These are phyloP conservation scores for Drosophila atroscutellata DNA, from an alignment of 2,888 invertebrate species.

Conservation along the genomic window DNA sequence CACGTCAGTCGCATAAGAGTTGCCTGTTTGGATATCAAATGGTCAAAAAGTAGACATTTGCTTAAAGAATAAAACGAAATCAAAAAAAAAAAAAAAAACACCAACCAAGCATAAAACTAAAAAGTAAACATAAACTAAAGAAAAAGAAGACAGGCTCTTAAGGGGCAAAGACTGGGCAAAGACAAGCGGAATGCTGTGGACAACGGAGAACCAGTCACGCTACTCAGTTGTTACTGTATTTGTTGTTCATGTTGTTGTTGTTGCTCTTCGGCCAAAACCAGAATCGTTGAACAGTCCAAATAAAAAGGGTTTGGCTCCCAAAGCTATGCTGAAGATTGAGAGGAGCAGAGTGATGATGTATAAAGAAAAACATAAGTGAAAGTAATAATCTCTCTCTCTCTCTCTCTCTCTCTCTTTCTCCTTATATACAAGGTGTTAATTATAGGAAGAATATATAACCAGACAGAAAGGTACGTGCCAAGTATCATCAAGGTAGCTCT, in stretches of 20 bases:
- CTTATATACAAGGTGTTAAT: too few species aligned
- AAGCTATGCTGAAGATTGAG: conserved; percentile 12
- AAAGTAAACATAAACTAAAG: conserved; percentile 2
- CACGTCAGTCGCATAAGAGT: conserved; percentile 76
- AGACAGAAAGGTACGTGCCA: too few species aligned
- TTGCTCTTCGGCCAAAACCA: conserved; percentile 27
- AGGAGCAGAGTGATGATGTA: background rate
- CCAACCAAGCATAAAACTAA: conserved; percentile 27
- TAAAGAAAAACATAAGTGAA: background rate
- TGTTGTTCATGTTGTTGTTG: conserved; percentile 9
- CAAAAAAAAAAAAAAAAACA: conserved; percentile 19
- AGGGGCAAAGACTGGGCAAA: background rate
- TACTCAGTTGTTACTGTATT: conserved; percentile 5
- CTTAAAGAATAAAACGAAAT: conserved; percentile 51
- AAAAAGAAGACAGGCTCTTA: background rate
- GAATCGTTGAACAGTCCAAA: conserved; percentile 14
- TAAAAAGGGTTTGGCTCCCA: conserved; percentile 17
- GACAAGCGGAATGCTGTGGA: conserved; percentile 13
- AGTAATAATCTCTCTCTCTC: background rate
- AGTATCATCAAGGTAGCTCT: too few species aligned
- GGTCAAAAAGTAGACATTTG: conserved; percentile 79
- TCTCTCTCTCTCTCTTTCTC: background rate
- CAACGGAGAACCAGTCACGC: conserved; percentile 31
- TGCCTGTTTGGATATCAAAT: conserved; percentile 80
- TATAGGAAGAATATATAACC: too few species aligned